These are phyloP conservation scores for Pollenia amentaria DNA, from an alignment of 2,888 invertebrate genomes.

Conservation along the genomic window DNA sequence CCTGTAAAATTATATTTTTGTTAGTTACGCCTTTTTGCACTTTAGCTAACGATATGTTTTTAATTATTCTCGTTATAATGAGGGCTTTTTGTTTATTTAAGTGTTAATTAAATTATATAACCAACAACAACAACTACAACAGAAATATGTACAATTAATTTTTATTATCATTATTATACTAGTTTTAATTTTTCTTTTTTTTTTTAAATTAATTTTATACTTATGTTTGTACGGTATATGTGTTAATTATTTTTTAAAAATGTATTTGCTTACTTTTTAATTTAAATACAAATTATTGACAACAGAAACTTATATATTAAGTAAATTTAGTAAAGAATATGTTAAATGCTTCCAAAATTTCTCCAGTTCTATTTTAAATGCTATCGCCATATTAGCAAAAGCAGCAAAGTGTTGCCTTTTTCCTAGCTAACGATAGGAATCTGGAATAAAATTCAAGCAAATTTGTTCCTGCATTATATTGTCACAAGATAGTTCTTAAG, in stretches of 20 bases:
- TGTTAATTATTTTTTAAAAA: constrained; percentile 58
- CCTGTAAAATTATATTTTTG: no score
- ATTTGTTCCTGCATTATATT: no score
- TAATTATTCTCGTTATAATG: constrained; percentile 50
- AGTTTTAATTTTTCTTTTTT: constrained; percentile 9
- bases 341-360: no score
- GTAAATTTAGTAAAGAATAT: constrained; percentile 45
- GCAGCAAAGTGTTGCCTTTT: no score
- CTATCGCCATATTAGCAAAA: no score
- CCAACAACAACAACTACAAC: constrained; percentile 5
- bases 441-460: no score
- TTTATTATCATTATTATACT: constrained; percentile 38
- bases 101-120: constrained; percentile 4
- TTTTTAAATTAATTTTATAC: constrained; percentile 53
- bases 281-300: constrained; percentile 26
- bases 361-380: no score
- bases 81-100: constrained; percentile 19
- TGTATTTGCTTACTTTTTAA: constrained; percentile 28
- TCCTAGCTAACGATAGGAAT: no score
- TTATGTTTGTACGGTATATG: constrained; percentile 18
- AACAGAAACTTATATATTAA: background rate
- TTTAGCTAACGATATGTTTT: no score
- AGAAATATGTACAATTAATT: constrained; percentile 63
- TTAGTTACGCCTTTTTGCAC: no score
- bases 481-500: no score